Base-by-base conservation (phyloP, 2,113 vertebrate genomes). In the Spheniscus mendiculus region DNA sequence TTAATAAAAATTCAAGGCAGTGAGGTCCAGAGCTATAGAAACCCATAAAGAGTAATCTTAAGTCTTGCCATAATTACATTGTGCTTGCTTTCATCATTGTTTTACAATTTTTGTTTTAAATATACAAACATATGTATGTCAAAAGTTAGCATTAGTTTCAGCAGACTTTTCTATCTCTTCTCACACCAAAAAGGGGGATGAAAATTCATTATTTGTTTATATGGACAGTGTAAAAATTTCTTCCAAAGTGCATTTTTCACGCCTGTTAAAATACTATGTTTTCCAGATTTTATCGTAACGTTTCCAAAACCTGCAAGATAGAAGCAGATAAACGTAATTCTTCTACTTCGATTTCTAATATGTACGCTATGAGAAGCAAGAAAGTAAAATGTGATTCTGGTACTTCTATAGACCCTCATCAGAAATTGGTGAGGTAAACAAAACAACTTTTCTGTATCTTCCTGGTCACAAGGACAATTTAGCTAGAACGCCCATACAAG, bases 401-500 rank as follows among this genome's bases (percentile, higher is more conserved):
- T 71, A 52, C 10, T 63, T 74, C 65, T 67, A 11, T 0, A 82
- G 36, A 73, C 2, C 9, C 47, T 78, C 3, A 82, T 22, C 45
- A 76, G 38, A 95, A 84, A 88, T 1, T 66, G 30, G 44, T 34
- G 22, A 83, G 32, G 11, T 56, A 77, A 91, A 90, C 38, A 67
- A 92, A 50, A 50, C 9, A 21, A 9, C n/a, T 65, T 83, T 79
- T 89, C 45, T 88, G 53, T 55, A 86, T 56, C 70, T 32, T 93
- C 59, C 47, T 44, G 49, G 36, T 89, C 50, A 67, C 69, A 92
- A 61, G 42, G 29, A 53, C 22, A 87, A 93, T 42, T 74, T 63
- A 97, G 63, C 36, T 87, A 87, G 49, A 96, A 90, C 30, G 91
- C 42, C n/a, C 89, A 89, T 36, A 65, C 16, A 89, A 92, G 74